These are phyloP conservation scores for Menura novaehollandiae DNA, from an alignment of 2,113 vertebrate genomes.

Conservation along the genomic window DNA sequence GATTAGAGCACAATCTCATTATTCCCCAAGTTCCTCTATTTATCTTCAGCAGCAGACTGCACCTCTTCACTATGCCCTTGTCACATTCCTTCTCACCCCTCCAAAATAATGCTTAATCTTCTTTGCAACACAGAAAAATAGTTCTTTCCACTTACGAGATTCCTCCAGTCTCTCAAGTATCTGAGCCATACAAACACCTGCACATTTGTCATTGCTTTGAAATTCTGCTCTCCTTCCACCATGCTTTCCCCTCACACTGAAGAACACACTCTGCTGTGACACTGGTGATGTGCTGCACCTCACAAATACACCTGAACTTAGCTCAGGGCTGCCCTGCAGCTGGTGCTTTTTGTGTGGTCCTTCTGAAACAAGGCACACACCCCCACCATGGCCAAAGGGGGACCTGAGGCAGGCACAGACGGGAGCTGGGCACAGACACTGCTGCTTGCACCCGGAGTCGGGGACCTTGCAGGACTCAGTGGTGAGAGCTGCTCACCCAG, in stretches of 20 bases:
- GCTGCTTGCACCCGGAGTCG: neutral
- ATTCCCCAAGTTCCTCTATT: neutral
- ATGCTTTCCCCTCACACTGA: neutral
- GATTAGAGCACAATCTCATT: neutral
- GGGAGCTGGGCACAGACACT: neutral
- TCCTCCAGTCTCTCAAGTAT: neutral
- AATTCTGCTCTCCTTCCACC: neutral
- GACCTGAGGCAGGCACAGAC: neutral
- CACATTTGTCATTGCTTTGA: neutral
- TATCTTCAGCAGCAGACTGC: neutral
- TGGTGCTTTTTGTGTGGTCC: neutral
- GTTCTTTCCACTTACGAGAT: neutral
- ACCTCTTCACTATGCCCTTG: neutral
- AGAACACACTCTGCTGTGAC: neutral
- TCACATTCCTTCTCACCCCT: neutral
- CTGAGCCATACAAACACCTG: neutral
- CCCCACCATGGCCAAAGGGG: rapidly evolving
- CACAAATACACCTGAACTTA: neutral
- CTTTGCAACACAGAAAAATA: neutral
- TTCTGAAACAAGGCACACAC: neutral
- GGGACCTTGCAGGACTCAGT: neutral
- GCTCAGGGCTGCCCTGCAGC: neutral
- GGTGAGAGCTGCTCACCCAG: neutral
- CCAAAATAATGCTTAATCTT: neutral
- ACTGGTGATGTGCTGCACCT: neutral